Conservation (phyloP, 2,113 vertebrate genomes). For the Eurystomus gularis region DNA sequence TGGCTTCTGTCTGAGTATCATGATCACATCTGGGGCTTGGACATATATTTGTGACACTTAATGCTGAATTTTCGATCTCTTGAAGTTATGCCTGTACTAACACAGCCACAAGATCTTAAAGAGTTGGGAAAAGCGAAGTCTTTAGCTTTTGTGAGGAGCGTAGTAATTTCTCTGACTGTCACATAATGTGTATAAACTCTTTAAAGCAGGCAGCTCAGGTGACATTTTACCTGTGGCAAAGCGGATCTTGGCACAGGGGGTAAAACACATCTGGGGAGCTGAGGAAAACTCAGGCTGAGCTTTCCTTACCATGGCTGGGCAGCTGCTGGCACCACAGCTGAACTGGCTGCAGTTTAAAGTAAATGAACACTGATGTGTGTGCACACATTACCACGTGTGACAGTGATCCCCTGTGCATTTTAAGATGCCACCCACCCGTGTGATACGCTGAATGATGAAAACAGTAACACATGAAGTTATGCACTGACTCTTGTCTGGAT, state of each 20-base stretch:
- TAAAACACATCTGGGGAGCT: not conserved
- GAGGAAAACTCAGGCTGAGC: not conserved
- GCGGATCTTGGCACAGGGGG: rapidly evolving
- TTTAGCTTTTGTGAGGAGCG: not conserved
- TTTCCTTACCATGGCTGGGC: not conserved
- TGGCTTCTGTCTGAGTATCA: not conserved
- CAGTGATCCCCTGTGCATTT: rapidly evolving
- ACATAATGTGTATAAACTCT: not conserved
- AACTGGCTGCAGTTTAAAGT: not conserved
- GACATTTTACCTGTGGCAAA: not conserved
- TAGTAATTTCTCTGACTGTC: not conserved
- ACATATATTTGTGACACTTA: not conserved
- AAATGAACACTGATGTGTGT: rapidly evolving
- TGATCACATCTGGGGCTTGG: not conserved
- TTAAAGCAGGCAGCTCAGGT: not conserved
- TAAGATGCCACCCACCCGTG: not conserved
- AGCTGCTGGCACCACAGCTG: not conserved
- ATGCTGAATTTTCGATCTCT: not conserved
- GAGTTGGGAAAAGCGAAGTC: not conserved
- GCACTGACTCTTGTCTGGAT: not conserved
- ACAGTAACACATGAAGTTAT: not conserved
- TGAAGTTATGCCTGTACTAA: not conserved
- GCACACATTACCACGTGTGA: not conserved
- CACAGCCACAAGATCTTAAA: not conserved
- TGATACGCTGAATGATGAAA: rapidly evolving